These are phyloP conservation scores for Alsophila aescularia DNA, from an alignment of 2,888 invertebrate species.

Conservation along the genomic window DNA sequence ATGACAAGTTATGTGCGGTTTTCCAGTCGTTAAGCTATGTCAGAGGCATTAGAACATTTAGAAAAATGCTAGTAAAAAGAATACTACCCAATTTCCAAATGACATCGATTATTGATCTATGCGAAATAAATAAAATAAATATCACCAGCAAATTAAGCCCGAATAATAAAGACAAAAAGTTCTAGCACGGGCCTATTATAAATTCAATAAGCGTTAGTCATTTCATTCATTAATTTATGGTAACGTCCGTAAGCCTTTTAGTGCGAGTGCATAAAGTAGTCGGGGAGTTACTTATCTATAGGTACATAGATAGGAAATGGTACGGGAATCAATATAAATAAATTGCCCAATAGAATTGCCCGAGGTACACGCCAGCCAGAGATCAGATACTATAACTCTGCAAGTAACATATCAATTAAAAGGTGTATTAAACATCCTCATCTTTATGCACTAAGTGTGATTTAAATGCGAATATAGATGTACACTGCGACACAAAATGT, in stretches of 20 bases:
- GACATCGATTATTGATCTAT: too few species aligned
- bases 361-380: slow-evolving; percentile 61
- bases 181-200: slow-evolving; percentile 1
- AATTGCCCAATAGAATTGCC: slow-evolving; percentile 77
- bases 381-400: slow-evolving; percentile 76
- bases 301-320: slow-evolving; percentile 66
- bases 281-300: slow-evolving; percentile 61
- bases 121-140: background rate
- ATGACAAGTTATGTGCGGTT: too few species aligned
- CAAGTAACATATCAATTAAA: slow-evolving; percentile 81
- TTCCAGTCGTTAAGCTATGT: too few species aligned
- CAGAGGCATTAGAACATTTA: too few species aligned
- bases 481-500: slow-evolving; percentile 4
- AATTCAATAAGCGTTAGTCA: slow-evolving; percentile 31
- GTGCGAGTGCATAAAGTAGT: slow-evolving; percentile 59
- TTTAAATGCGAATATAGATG: slow-evolving; percentile 55
- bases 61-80: too few species aligned
- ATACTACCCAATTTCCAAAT: too few species aligned
- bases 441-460: slow-evolving; percentile 59
- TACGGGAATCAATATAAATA: slow-evolving; percentile 78
- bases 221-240: slow-evolving; percentile 38
- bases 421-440: slow-evolving; percentile 69
- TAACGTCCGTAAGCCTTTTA: slow-evolving; percentile 39
- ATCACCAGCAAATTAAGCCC: background rate
- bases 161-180: slow-evolving; percentile 6